Conservation (phyloP, 2,113 vertebrate genomes). For the Sinocyclocheilus grahami region DNA sequence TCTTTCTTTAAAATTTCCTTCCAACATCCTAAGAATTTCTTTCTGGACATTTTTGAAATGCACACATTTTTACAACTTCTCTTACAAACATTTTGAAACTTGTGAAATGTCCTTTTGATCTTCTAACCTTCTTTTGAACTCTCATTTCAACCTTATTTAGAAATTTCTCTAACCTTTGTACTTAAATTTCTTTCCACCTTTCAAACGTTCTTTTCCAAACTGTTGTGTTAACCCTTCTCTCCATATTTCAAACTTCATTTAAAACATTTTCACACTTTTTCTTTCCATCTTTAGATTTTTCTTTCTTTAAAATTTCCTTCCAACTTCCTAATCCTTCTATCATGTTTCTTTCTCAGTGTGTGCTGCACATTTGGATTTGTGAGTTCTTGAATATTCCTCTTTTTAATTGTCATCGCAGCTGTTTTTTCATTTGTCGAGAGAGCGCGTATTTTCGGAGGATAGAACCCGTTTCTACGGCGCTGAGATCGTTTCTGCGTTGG, state of each 20-base stretch:
- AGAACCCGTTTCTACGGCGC: slow-evolving; percentile 96
- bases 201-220: not conserved
- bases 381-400: not conserved
- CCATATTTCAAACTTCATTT: not conserved
- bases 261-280: not conserved
- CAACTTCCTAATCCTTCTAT: no score
- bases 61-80: no score
- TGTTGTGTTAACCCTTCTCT: not conserved
- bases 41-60: no score
- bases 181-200: not conserved
- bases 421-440: slow-evolving; percentile 99
- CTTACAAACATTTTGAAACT: not conserved
- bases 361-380: not conserved
- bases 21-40: no score
- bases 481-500: slow-evolving; percentile 94
- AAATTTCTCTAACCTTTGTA: not conserved
- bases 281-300: not conserved
- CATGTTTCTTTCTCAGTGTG: not conserved
- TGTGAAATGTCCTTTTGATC: not conserved
- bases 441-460: slow-evolving; percentile 96
- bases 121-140: not conserved
- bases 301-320: not conserved
- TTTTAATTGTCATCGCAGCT: slow-evolving; percentile 66
- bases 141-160: not conserved
- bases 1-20: not conserved